Base-by-base conservation (phyloP, 2,797 vertebrate genomes). In the Darevskia mixta region DNA sequence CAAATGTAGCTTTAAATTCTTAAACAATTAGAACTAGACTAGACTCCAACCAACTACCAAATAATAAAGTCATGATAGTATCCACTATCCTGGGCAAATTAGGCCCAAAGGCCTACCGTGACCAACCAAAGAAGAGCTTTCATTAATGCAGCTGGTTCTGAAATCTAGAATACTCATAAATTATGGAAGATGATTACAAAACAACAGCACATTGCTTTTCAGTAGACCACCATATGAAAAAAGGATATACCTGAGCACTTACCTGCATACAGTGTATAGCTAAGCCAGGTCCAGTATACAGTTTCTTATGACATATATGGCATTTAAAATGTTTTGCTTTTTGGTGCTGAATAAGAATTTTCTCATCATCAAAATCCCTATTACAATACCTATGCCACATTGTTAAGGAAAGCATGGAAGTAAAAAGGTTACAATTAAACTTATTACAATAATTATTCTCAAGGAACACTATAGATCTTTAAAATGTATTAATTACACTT, bases 221-320 rank as follows among this genome's bases (percentile, higher is more conserved):
- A 61, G 29, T 1, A 35, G 43, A 38, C 3, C 25, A 80, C 1
- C 18, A 79, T 10, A 45, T 75, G 49, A 86, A 23, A 78, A 86
- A 91, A 87, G 43, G 71, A 1, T 13, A 69, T 78, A 5, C 15
- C 25, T 27, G 15, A 72, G 91, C 32, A 77, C 94, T 96, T 95
- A 99, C 99, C 98, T 99, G 99, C 99, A 99, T 99, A 94, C 99
- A 99, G 90, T 99, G 99, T 94, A 99, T 99, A 76, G 98, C 99
- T 96, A 99, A 97, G 25, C 99, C 99, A 81, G 99, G 99, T 84
- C 99, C 99, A 25, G 99, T 99, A 89, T 99, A 99, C 73, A 99
- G 93, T 90, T 99, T 99, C 95, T 99, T 99, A 94, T 99, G 99
- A 96, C 99, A 99, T 95, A 99, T 99, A 84, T 99, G 99, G 91